Evolutionary conservation across 2,888 invertebrate species (phyloP).

Genomic region (Leucophenga montana): DNA sequence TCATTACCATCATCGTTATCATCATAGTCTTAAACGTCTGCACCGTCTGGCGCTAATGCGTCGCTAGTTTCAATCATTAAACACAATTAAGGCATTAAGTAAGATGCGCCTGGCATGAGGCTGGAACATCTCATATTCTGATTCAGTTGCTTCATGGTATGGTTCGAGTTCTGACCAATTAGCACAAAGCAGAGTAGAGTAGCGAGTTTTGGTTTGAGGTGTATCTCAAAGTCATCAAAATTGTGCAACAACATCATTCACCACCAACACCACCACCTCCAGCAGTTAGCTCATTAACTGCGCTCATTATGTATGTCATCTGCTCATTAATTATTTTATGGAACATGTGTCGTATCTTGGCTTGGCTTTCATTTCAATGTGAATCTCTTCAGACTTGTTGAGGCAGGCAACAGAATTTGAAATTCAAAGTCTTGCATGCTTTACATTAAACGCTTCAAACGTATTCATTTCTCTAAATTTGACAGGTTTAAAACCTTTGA

Average conservation of each 20-base stretch:
- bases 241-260: too few species aligned
- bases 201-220: not conserved
- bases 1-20: not conserved
- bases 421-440: too few species aligned
- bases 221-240: not conserved
- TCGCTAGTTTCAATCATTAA: slow-evolving; percentile 56
- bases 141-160: not conserved
- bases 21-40: not conserved
- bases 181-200: not conserved
- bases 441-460: slow-evolving; percentile 1
- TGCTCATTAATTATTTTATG: slow-evolving; percentile 61
- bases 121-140: not conserved
- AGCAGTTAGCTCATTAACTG: not conserved
- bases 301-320: slow-evolving; percentile 27
- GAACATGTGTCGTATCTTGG: slow-evolving; percentile 33
- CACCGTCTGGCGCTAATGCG: slow-evolving; percentile 27
- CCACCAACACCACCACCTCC: too few species aligned
- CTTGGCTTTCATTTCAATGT: not conserved
- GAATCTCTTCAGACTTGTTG: not conserved
- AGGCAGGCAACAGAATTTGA: not conserved
- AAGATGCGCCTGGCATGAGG: slow-evolving; percentile 1
- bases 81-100: slow-evolving; percentile 55
- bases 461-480: not conserved
- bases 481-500: slow-evolving; percentile 19
- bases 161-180: not conserved